A percentile compares a stretch with the other conserved stretches of the same genome.
Conservation (phyloP, 1,140 invertebrate species). For the Platorchestia sp. region DNA sequence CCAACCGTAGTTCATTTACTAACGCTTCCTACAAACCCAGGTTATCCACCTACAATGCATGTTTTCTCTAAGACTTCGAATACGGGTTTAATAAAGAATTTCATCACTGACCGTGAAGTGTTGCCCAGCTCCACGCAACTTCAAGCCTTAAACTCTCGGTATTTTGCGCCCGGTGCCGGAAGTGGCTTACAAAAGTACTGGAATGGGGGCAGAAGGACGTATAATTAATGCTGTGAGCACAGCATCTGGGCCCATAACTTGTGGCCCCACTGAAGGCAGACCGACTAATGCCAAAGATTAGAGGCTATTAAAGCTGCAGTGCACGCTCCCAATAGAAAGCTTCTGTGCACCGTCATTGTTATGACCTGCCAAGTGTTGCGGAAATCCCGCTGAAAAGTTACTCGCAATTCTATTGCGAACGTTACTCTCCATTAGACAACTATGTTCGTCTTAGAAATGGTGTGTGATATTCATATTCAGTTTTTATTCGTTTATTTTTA, state of each 20-base stretch:
- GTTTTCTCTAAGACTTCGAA: background rate
- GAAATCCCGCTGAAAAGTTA: background rate
- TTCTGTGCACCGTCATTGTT: background rate
- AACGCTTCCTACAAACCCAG: background rate
- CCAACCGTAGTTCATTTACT: background rate
- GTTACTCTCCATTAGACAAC: background rate
- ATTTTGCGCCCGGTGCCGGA: background rate
- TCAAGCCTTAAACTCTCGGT: background rate
- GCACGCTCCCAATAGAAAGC: background rate
- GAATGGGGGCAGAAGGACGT: background rate
- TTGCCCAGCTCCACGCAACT: background rate
- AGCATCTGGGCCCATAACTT: background rate
- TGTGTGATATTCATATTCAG: background rate
- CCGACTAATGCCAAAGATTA: conserved; percentile 7
- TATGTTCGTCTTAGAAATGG: background rate
- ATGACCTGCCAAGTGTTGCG: background rate
- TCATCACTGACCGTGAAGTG: background rate
- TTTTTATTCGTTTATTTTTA: too few relatives aligned
- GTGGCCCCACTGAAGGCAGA: background rate
- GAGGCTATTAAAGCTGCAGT: background rate
- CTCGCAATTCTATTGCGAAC: background rate
- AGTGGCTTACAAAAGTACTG: background rate
- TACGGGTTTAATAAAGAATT: background rate
- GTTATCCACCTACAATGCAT: background rate
- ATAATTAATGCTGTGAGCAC: conserved; percentile 1